Evolutionary conservation across 2,113 vertebrate genomes (phyloP), one percentile per base, ranked within the genome.

Genomic region (Taurulus bubalis): DNA sequence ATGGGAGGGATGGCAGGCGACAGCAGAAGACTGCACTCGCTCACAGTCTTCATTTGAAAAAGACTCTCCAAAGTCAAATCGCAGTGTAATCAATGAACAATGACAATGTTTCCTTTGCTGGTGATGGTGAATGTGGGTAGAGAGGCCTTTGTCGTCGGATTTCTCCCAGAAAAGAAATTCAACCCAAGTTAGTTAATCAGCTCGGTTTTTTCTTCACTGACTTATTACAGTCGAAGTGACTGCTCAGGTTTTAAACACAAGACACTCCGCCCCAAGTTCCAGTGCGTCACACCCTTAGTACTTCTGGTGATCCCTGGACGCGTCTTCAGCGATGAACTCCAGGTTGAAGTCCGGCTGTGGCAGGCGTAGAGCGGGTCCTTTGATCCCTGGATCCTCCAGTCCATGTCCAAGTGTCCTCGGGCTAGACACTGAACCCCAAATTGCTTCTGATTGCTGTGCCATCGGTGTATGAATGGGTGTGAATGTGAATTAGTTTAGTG

Each of bases 1-100:
- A 86, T 78, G 84, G 82, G 77, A 73, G 84, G 72, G 76, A 75
- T 56, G 73, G 76, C 77, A 79, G 83, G 71, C 72, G 22, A 58
- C 67, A 4, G 40, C 56, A 75, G 77, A 76, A 56, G 64, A 77
- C 69, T 75, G 59, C 63, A 38, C 71, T 79, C 81, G 47, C 76
- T 86, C 77, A 24, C 73, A 65, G 28, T 51, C 69, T 87, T 49
- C 75, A 65, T 80, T 65, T 80, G 70, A 92, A 81, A 74, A 8
- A 76, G 77, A 68, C 53, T 16, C 58, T 75, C 53, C 24, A 36
- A 82, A 84, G 75, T 69, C 58, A 66, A 82, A 87, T 85, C 79
- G 24, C 56, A 68, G 32, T 40, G 63, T 38, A 83, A 85, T 88
- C 79, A 80, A 76, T 84, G 71, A 66, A 68, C 40, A 71, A 65